Base-by-base conservation (phyloP, 2,797 vertebrate species). In the Rousettus madagascariensis region DNA sequence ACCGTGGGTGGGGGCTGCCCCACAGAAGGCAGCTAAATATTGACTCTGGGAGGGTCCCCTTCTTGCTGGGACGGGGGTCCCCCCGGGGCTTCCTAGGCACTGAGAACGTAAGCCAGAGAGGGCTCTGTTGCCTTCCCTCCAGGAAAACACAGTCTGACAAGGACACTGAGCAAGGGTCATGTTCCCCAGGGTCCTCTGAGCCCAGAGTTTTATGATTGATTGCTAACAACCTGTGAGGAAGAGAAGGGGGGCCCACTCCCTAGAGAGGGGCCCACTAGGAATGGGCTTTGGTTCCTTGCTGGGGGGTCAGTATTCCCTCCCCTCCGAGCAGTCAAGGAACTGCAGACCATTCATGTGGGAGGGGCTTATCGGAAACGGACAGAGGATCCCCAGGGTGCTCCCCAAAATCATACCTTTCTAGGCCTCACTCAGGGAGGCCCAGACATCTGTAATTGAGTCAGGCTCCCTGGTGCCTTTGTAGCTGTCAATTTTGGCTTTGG, bases 291-390 rank as follows among this genome's bases (percentile, higher is more conserved):
- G 22, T 1, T 11, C 12, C 30, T 5, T 16, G 49, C 49, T 49
- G 49, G 5, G 49, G 49, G 16, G 49, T 49, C 49, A 49, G 49
- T 16, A 49, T 49, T 49, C 15, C 15, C 49, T 5, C 49, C 15
- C 49, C 16, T 15, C 49, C 0, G 33, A 16, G 17, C 46, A 0
- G 30, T 55, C 59, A 3, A n/a, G 80, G 33, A 55, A 15, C 12
- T 2, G n/a, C 38, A n/a, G 78, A 11, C 41, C 0, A 2, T 16
- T 24, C 4, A n/a, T 0, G 0, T 4, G 6, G 51, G 59, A 43
- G 30, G 53, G 57, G 22, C 16, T 46, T 36, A 0, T 28, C 30
- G 66, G 28, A 1, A 20, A 49, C 0, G 0, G 86, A 75, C 20
- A 46, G 55, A 91, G 53, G 92, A 68, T 41, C 69, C 57, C 33